Evolutionary conservation across 2,113 vertebrate species (phyloP).

Genomic region (Neoarius graeffei): DNA sequence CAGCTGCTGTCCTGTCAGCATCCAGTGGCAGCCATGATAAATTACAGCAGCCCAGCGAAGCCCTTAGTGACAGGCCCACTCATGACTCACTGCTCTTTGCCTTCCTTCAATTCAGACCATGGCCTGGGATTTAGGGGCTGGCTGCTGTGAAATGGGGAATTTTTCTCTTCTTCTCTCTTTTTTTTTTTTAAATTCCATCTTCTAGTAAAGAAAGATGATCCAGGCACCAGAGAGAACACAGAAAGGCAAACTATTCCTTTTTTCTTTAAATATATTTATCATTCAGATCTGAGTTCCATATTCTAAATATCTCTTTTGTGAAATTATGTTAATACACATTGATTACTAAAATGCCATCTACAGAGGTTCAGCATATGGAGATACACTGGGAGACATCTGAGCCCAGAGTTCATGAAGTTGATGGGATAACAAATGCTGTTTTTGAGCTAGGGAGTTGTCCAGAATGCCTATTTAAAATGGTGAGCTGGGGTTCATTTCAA

Average conservation of each 20-base stretch:
- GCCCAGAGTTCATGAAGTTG: background rate
- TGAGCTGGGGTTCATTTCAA: background rate
- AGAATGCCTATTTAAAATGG: background rate
- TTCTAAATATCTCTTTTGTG: background rate
- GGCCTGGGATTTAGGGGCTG: constrained; percentile 30
- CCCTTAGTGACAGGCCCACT: constrained; percentile 45
- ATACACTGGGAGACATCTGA: background rate
- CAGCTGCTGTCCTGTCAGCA: constrained; percentile 46
- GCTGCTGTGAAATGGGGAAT: background rate
- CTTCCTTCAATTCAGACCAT: constrained; percentile 37
- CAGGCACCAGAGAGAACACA: background rate
- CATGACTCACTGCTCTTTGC: constrained; percentile 49
- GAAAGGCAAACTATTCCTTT: background rate
- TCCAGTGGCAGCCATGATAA: constrained; percentile 47
- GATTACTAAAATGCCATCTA: background rate
- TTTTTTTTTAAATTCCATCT: background rate
- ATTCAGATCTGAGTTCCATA: background rate
- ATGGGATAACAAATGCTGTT: background rate
- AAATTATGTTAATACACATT: background rate
- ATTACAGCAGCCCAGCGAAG: constrained; percentile 40
- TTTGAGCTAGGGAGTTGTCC: background rate
- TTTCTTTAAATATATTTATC: background rate
- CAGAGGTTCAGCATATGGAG: background rate
- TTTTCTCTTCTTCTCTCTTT: background rate
- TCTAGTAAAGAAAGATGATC: constrained; percentile 7